Evolutionary conservation across 1,140 invertebrate genomes (phyloP), one percentile per base, ranked within the genome.

Genomic region (Trinorchestia longiramus): DNA sequence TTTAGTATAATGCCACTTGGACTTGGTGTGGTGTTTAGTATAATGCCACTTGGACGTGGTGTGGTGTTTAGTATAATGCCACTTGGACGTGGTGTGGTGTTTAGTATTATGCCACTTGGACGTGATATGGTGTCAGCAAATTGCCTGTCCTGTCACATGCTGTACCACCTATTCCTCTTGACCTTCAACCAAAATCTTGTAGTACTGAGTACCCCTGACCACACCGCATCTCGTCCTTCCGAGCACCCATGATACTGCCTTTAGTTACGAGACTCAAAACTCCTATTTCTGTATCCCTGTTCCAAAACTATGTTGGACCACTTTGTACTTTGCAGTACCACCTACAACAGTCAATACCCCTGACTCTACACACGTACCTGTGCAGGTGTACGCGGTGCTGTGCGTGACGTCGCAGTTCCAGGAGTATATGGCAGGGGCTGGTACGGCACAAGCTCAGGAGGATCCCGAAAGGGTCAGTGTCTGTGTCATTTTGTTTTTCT

Each of bases 371-470:
- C 11, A 36, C 28, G 62, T 77, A 36, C 92, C 43, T n/a, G 41
- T 45, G 92, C 92, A 94, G 92, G 92, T 94, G 44, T 94, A 94
- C 92, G 92, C 92, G 44, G 92, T 94, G 92, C 92, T 94, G 92
- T 94, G 92, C 92, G 92, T 94, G 11, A 94, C 92, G 8, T 43
- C 92, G 43, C 92, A 94, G 92, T 94, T 94, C 92, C 92, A 94
- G 92, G 92, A 94, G 44, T 94, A 94, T 40, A 45, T 94, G 92
- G 92, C 92, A 11, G 92, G 92, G 0, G 92, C 41, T n/a, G 92
- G 92, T 44, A 94, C 92, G 8, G 92, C 92, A 36, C 92, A 94
- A n/a, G 92, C 92, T 3, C 92, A 45, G 43, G 92, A 94, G 92
- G 43, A 45, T 43, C 92, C 92, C 17, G 92, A 45, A 11, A 94